Evolutionary conservation across 2,797 vertebrate species (phyloP).

Genomic region (Acropternis orthonyx): DNA sequence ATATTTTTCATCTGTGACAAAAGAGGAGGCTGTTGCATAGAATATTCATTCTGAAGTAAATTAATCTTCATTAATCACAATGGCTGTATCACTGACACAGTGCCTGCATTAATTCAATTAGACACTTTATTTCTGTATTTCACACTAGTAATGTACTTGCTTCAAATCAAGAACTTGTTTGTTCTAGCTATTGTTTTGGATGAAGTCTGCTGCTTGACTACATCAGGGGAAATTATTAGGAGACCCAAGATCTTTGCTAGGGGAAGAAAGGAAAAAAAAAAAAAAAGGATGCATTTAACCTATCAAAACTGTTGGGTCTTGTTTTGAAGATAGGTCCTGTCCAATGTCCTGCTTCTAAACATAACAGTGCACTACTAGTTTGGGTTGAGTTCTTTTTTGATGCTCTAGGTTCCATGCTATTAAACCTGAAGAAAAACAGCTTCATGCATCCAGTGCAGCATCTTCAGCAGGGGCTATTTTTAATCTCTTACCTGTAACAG

Average conservation of each 20-base stretch:
- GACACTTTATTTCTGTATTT: background rate
- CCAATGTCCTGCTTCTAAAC: background rate
- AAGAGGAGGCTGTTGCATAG: background rate
- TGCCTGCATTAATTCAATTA: background rate
- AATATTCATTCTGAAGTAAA: background rate
- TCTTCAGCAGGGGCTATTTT: background rate
- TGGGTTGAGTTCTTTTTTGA: background rate
- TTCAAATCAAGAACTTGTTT: background rate
- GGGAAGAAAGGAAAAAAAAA: background rate
- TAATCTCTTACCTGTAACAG: background rate
- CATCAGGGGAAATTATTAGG: background rate
- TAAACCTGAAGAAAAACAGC: background rate
- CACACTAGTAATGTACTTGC: background rate
- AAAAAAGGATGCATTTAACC: background rate
- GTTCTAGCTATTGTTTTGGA: background rate
- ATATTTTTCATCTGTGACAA: background rate
- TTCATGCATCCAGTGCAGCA: background rate
- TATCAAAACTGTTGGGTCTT: background rate
- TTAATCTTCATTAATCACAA: slow-evolving; percentile 44
- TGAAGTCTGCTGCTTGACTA: background rate
- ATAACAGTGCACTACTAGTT: background rate
- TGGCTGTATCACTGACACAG: background rate
- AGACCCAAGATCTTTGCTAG: background rate
- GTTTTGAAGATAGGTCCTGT: background rate
- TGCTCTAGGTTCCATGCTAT: background rate